Conservation (phyloP, 1,140 invertebrate genomes). For the Maniola jurtina region DNA sequence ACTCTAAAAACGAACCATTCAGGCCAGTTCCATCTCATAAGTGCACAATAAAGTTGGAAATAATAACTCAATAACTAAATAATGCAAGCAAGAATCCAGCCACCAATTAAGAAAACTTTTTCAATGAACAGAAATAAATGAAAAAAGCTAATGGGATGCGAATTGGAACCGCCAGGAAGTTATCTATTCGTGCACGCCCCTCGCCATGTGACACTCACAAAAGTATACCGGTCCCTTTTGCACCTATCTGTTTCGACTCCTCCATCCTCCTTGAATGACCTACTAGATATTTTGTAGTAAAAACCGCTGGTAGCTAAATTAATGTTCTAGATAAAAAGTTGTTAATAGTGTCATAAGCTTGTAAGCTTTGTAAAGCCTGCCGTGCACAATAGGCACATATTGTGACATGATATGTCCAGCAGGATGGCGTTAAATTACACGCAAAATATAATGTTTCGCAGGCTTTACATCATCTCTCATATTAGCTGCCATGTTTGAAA, state of each 20-base stretch:
- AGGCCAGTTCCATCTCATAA: neutral
- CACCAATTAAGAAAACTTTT: slow-evolving; percentile 47
- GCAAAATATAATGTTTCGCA: slow-evolving; percentile 13
- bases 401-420: neutral
- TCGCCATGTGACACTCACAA: slow-evolving; percentile 21
- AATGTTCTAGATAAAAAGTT: slow-evolving; percentile 11
- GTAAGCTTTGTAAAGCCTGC: neutral
- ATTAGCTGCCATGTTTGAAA: slow-evolving; percentile 28
- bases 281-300: slow-evolving; percentile 7
- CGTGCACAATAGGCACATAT: too few species aligned
- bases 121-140: slow-evolving; percentile 24
- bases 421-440: neutral
- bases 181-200: slow-evolving; percentile 64
- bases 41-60: slow-evolving; percentile 23
- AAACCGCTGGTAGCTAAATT: neutral
- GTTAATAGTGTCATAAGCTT: slow-evolving; percentile 2
- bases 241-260: slow-evolving; percentile 21
- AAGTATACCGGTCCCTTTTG: slow-evolving; percentile 41
- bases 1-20: neutral
- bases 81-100: slow-evolving; percentile 30
- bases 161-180: slow-evolving; percentile 48
- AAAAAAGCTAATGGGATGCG: slow-evolving; percentile 55
- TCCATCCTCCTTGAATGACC: slow-evolving; percentile 5
- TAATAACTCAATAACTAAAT: slow-evolving; percentile 48
- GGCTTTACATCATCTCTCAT: slow-evolving; percentile 29